Percentiles rank a stretch among this genome's conserved stretches.
Conservation (phyloP, 2,888 invertebrate species). For the Crossocerus cetratus region DNA sequence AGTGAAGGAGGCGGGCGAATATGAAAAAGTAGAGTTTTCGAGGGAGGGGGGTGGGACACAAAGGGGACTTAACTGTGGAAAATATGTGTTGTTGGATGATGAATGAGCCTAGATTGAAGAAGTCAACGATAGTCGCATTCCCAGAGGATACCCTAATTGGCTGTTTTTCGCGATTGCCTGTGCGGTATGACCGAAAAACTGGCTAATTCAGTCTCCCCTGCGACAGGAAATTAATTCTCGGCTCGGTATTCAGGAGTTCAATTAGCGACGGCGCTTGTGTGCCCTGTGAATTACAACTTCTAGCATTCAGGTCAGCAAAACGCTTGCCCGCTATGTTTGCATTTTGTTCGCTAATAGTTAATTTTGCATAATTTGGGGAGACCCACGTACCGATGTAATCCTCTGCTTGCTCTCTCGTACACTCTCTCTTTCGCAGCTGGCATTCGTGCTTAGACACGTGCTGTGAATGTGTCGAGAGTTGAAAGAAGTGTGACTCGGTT, state of each 20-base stretch:
- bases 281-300: constrained; percentile 37
- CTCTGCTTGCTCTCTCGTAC: too few relatives aligned
- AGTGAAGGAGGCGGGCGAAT: neutral
- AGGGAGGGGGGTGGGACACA: too few relatives aligned
- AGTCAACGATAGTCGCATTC: too few relatives aligned
- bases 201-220: constrained; percentile 17
- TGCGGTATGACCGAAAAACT: constrained; percentile 16
- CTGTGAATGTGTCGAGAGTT: too few relatives aligned
- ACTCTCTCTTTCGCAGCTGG: too few relatives aligned
- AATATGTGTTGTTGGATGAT: constrained; percentile 14
- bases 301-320: constrained; percentile 15
- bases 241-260: constrained; percentile 22
- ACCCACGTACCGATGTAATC: neutral
- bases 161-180: constrained; percentile 24
- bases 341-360: constrained; percentile 27
- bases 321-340: constrained; percentile 23
- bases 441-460: too few relatives aligned
- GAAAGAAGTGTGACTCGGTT: too few relatives aligned
- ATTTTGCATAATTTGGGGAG: constrained; percentile 24
- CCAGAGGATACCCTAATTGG: constrained; percentile 11
- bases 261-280: constrained; percentile 27
- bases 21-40: neutral
- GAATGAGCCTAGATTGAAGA: neutral
- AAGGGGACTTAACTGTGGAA: neutral
- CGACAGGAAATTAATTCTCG: constrained; percentile 36